Conservation (phyloP, 2,113 vertebrate genomes). For the Lota lota region DNA sequence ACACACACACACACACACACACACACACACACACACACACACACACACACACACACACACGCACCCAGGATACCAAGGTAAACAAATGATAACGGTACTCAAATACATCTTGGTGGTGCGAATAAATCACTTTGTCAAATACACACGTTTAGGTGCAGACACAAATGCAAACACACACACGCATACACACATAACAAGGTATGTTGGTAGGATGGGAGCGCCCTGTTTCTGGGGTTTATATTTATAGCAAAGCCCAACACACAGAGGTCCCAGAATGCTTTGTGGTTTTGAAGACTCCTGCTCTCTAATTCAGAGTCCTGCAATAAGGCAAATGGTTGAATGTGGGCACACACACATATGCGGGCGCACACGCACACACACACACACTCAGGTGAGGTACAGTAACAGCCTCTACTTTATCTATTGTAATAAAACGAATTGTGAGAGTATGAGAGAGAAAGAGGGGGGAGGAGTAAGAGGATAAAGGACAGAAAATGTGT, state of each 20-base stretch:
- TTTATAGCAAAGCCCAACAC: slow-evolving; percentile 51
- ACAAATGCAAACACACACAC: slow-evolving; percentile 2
- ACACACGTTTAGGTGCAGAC: no score
- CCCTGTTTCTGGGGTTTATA: slow-evolving; percentile 57
- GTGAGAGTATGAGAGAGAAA: background rate
- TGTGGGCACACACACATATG: slow-evolving; percentile 10
- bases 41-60: no score
- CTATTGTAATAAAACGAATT: slow-evolving; percentile 6
- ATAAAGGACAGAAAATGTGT: background rate
- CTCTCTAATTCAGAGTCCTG: slow-evolving; percentile 72
- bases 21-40: no score
- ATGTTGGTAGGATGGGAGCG: slow-evolving; percentile 44
- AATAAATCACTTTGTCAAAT: background rate
- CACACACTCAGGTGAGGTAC: slow-evolving; percentile 37
- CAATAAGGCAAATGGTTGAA: slow-evolving; percentile 46
- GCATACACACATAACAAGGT: slow-evolving; percentile 18
- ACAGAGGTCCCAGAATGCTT: slow-evolving; percentile 68
- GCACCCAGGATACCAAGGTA: no score
- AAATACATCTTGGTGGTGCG: no score
- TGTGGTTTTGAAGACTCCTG: slow-evolving; percentile 64
- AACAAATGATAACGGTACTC: no score
- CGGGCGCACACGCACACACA: background rate
- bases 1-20: no score
- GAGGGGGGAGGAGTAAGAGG: background rate
- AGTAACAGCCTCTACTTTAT: slow-evolving; percentile 8